Conservation (phyloP, 2,113 vertebrate species). For the Oryzias celebensis region DNA sequence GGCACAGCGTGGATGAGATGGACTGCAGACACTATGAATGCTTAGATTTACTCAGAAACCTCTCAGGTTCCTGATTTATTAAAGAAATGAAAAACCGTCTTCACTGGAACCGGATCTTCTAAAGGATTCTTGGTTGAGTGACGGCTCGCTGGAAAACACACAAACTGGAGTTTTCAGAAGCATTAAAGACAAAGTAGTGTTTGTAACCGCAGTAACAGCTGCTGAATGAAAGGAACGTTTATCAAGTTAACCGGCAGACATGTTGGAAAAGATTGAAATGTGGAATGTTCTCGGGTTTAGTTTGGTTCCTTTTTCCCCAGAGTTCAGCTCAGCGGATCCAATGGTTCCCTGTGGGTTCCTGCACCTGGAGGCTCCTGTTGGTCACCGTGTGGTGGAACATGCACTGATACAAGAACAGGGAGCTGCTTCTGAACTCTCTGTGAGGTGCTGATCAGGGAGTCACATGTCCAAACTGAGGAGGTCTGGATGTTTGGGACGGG, state of each 20-base stretch:
- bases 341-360: conserved; percentile 7
- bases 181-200: background rate
- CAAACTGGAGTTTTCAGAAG: too few relatives aligned
- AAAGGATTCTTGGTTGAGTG: too few relatives aligned
- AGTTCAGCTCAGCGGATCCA: conserved; percentile 17
- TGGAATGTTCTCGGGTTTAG: conserved; percentile 29
- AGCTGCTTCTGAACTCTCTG: conserved; percentile 55
- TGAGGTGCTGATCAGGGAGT: conserved; percentile 11
- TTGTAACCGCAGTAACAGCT: background rate
- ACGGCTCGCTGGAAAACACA: too few relatives aligned
- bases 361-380: conserved; percentile 11
- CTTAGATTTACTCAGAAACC: too few relatives aligned
- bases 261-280: conserved; percentile 27
- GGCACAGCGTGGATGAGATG: too few relatives aligned
- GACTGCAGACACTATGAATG: too few relatives aligned
- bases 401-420: conserved; percentile 6
- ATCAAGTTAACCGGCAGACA: conserved; percentile 9
- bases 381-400: conserved; percentile 9
- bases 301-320: conserved; percentile 16
- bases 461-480: background rate
- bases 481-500: conserved; percentile 1
- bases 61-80: too few relatives aligned
- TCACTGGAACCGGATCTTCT: too few relatives aligned
- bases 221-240: background rate
- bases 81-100: too few relatives aligned